Evolutionary conservation across 2,888 invertebrate genomes (phyloP), one percentile per base, ranked within the genome.

Genomic region (Epinotia nisella): DNA sequence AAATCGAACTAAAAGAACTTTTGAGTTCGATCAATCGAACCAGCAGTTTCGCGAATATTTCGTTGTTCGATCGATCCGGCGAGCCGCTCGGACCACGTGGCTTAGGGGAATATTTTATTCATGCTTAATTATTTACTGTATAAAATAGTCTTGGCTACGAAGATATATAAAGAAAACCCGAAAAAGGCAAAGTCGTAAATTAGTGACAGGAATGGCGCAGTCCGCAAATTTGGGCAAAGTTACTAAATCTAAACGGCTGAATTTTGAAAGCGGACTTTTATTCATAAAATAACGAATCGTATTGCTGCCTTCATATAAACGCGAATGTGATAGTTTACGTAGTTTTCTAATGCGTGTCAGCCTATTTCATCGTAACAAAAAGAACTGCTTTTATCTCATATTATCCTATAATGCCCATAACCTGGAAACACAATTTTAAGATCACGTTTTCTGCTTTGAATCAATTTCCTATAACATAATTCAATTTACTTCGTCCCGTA

Each of bases 181-280:
- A 60, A 55, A 69, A 70, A 55, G 45, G 55, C 45, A 24, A 55
- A 61, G 45, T 70, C 70, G 61, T 70, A 70, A 70, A 62, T 70
- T 62, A 55, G 55, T 55, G 61, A 62, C 61, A 62, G 29, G 51
- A 70, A 58, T 39, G 62, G 56, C 49, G 56, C 39, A 58, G 56
- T 70, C 62, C 62, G 70, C 70, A n/a, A n/a, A n/a, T 70, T 62
- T 62, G 62, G 60, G 60, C 45, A 45, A 62, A 70, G 70, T 70
- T 58, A 56, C 70, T 70, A 70, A 70, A 70, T 70, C 61, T 62
- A 70, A 70, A 64, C 64, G 70, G 56, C 64, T 70, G 70, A 70
- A 70, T 70, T 70, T 70, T 64, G 35, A 64, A 70, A 70, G 70
- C 49, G 64, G 64, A 70, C 70, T 64, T 70, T 64, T 64, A 70